Base-by-base conservation (phyloP, 2,888 invertebrate genomes). In the Drosophila emarginata region DNA sequence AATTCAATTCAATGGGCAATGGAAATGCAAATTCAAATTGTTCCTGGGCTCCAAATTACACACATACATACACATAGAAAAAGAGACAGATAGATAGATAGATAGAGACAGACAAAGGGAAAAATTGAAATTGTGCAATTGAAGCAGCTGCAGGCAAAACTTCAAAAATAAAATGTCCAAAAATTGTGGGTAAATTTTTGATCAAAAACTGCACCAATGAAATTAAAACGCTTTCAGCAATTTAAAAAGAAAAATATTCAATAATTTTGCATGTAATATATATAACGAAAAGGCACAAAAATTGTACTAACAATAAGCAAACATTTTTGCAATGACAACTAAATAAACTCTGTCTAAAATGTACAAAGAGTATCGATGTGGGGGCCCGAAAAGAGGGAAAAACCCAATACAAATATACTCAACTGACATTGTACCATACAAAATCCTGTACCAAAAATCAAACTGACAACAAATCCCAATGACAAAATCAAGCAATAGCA, bases 401-500 rank as follows among this genome's bases (percentile, higher is more conserved):
- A 66, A 69, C 28, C 68, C 74, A 70, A 54, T 65, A 74, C 70
- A 75, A 69, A 72, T 73, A 60, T 53, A 58, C 60, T 63, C 69
- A 40, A 32, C 28, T 28, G 12, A 11, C 52, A 68, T 67, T 67
- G 60, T 54, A 51, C 37, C 61, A 26, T 37, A 21, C 53, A 57
- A 45, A 64, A 64, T 66, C 68, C 62, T 80, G 63, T 62, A 67
- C 71, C 71, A 72, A 86, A 84, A 84, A 84, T 88, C 84, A 83
- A 79, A 74, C 76, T 83, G 79, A 83, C 80, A 88, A 88, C 88
- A 86, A 86, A 88, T 88, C 84, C 76, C 72, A 83, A 83, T 86
- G 84, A 84, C 87, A 86, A 86, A 88, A 86, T 86, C 86, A 86
- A 83, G 84, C 84, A 86, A 88, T 74, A 83, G 84, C 80, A 88